Evolutionary conservation across 2,797 vertebrate species (phyloP), one percentile per base, ranked within the genome.

Genomic region (Fringilla coelebs): DNA sequence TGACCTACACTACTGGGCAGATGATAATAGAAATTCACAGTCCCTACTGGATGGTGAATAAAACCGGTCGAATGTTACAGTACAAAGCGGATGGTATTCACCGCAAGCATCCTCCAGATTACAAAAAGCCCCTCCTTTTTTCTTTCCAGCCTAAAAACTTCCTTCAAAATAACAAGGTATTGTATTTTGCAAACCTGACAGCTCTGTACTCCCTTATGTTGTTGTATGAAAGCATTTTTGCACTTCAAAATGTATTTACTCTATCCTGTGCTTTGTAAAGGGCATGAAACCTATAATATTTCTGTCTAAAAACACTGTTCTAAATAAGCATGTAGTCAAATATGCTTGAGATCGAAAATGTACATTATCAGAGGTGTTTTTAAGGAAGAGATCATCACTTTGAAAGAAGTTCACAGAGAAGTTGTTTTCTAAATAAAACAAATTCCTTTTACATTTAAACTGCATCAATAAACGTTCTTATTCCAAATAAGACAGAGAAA

Each of bases 1-100:
- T 99, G 82, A 98, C 98, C 79, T 99, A 99, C 34, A 98, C 98
- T 63, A 97, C 89, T 49, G 99, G 99, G 57, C 98, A 99, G 96
- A 97, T 98, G 17, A 89, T 98, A 91, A 91, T 99, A 85, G 98
- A 98, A 41, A 97, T 99, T 96, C 99, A 99, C 93, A 99, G 99
- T 65, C 99, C 99, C 0, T 99, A 99, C 70, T 99, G 99, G 99
- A 99, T 99, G 99, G 98, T 99, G 87, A 99, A 99, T 97, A 99
- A 99, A 97, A 99, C 99, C 0, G 97, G 98, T 48, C 98, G 99
- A 78, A 96, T 99, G 98, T 96, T 99, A 92, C 99, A 99, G 36
- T 99, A 99, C 97, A 99, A 99, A 97, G 99, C 99, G 8, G 99
- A 99, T 85, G 99, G 99, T 86, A 98, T 99, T 97, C 99, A 99